Base-by-base conservation (phyloP, 2,888 invertebrate species). In the Drosophila meridiana region DNA sequence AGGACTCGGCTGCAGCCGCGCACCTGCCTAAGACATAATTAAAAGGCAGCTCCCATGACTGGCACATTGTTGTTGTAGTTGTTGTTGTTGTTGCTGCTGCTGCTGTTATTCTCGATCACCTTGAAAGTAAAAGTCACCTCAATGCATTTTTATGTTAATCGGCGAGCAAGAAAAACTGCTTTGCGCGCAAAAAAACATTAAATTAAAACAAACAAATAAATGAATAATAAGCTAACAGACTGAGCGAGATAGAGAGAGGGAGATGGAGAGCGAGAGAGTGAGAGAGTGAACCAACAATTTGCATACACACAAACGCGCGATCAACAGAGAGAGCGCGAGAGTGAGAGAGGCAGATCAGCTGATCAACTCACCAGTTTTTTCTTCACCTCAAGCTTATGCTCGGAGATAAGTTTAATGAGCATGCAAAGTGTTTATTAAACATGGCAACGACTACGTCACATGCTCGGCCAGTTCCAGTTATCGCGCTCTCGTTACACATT, bases 351-450 rank as follows among this genome's bases (percentile, higher is more conserved):
- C 42, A 65, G 45, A 53, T 45, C 80, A 78, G 78, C 80, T 78
- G 78, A 78, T 80, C 80, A 58, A 38, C 63, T 59, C 45, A 26
- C 48, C 52, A 26, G 11, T 5, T 53, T 13, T 8, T 36, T 14
- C 34, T 36, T 8, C 53, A 45, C 59, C 45, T 28, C 40, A 42
- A 26, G 68, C 30, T 78, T 87, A 78, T 83, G 86, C 83, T 83
- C 76, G 30, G 6, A 78, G 80, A 76, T 86, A 74, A 90, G 80
- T 81, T 91, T 91, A 92, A 92, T 91, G 90, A 83, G 89, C 89
- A 92, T 92, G 92, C 92, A 92, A 92, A 91, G 84, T 89, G 91
- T 82, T 90, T 90, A 88, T 87, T 89, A 82, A 83, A 83, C 84
- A 79, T 72, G 71, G 70, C 83, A 76, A 32, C 60, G 14, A 61